Evolutionary conservation across 2,888 invertebrate genomes (phyloP), one percentile per base, ranked within the genome.

Genomic region (Lamproptera curius): DNA sequence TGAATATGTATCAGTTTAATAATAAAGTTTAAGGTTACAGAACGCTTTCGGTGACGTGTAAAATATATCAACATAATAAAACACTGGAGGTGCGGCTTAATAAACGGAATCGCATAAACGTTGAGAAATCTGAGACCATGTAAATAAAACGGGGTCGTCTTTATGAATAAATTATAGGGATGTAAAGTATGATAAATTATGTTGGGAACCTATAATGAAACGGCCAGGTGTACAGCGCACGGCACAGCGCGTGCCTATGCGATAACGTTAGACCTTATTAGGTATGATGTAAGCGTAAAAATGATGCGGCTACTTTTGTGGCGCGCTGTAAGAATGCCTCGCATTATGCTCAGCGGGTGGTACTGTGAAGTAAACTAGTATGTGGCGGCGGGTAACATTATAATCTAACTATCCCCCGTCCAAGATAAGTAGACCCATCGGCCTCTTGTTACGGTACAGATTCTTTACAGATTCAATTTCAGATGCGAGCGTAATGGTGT

Each of bases 181-280:
- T 83, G 82, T 84, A 80, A 84, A 84, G 75, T 84, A 84, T 87
- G 86, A 87, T 85, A 80, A 85, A 87, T 73, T 84, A 83, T 82
- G 76, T 13, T 81, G 73, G 74, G 73, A 70, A n/a, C 74, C 78
- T 72, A 76, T 84, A 86, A 85, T 84, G 81, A 76, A 82, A 79
- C 76, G 71, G 73, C 73, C 76, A 71, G 73, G 67, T 65, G 65
- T 75, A 81, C 76, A 76, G 63, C 64, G 61, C 60, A 64, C 62
- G 62, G 62, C 62, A 46, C 54, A 71, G 70, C 68, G 55, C 46
- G 44, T 51, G 40, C 31, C 42, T 15, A 56, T 51, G 46, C 64
- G 42, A 62, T 61, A 26, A 47, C 38, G 53, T 58, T 34, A 44
- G 41, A 46, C 37, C 40, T 52, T 52, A 52, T 54, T 46, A 44